These are phyloP conservation scores for Penaeus chinensis DNA, from an alignment of 1,140 invertebrate species.

Conservation along the genomic window DNA sequence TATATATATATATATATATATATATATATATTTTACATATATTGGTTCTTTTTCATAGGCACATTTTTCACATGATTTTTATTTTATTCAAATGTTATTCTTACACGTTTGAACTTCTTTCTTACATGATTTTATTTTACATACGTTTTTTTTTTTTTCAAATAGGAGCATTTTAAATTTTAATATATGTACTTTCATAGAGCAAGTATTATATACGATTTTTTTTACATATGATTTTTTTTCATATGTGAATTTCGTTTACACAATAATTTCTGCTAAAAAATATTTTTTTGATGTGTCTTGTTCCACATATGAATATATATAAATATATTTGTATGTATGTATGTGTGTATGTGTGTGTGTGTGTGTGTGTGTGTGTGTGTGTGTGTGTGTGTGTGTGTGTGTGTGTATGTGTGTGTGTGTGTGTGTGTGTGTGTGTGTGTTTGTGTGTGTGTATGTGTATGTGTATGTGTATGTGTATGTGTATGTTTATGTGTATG, in stretches of 20 bases:
- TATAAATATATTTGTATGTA: conserved; percentile 8
- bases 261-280: too few relatives aligned
- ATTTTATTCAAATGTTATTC: too few relatives aligned
- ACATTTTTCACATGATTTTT: not conserved
- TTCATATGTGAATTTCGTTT: too few relatives aligned
- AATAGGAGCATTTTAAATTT: not conserved
- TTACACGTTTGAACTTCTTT: too few relatives aligned
- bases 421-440: not conserved
- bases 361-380: not conserved
- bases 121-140: too few relatives aligned
- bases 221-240: too few relatives aligned
- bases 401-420: not conserved
- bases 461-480: not conserved
- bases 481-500: not conserved
- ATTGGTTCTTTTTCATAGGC: not conserved
- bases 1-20: conserved; percentile 22
- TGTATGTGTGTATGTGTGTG: not conserved
- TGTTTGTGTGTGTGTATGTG: too few relatives aligned
- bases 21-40: not conserved
- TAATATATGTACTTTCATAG: not conserved
- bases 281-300: not conserved
- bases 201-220: too few relatives aligned
- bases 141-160: too few relatives aligned
- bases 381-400: not conserved
- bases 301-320: not conserved